These are phyloP conservation scores for Prionace glauca DNA, from an alignment of 2,797 vertebrate genomes.

Conservation along the genomic window DNA sequence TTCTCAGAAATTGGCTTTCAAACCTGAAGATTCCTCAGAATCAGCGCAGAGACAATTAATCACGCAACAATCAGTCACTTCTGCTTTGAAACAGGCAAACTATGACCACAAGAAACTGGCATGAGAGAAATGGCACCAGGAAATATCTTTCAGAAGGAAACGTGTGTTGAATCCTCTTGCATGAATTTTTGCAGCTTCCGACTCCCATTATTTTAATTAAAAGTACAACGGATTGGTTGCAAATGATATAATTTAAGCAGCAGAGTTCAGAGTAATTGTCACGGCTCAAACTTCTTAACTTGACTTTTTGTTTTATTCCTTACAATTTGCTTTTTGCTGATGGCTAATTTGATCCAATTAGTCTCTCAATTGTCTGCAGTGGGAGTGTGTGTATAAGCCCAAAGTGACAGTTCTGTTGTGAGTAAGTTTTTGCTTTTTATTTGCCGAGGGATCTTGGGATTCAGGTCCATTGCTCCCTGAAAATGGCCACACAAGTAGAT, in stretches of 20 bases:
- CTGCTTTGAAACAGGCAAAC: neutral
- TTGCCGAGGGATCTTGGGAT: too few relatives aligned
- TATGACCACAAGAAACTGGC: neutral
- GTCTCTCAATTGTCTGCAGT: neutral
- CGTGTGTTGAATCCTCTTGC: neutral
- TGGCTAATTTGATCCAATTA: conserved; percentile 9
- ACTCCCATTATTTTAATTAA: neutral
- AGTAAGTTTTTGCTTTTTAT: neutral
- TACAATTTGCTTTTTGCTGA: neutral
- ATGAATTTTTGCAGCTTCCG: neutral
- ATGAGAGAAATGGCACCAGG: neutral
- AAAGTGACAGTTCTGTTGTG: neutral
- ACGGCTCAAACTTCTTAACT: neutral
- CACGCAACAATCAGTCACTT: neutral
- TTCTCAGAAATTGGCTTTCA: neutral
- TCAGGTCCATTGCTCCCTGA: too few relatives aligned
- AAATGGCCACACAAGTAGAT: too few relatives aligned
- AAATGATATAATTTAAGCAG: neutral
- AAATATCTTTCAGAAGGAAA: neutral
- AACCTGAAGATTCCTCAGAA: neutral
- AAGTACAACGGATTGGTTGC: neutral
- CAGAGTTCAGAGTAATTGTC: neutral
- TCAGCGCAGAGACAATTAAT: neutral
- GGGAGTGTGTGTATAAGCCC: neutral
- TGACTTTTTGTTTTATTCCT: neutral